Percentiles rank a stretch among this genome's conserved stretches.
Conservation (phyloP, 2,113 vertebrate genomes). For the Peromyscus polionotus region DNA sequence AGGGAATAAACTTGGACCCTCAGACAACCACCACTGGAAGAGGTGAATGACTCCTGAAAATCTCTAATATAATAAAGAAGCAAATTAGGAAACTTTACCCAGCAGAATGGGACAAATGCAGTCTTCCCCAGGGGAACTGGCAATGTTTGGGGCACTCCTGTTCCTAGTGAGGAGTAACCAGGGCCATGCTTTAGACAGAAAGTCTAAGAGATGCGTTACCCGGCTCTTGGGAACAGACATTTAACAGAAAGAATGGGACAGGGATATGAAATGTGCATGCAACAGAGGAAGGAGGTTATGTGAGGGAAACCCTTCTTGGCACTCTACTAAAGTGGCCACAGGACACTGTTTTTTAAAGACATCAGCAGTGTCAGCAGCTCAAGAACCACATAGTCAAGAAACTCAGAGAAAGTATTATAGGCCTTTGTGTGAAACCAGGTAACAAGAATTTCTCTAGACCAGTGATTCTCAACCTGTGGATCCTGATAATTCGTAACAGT, state of each 20-base stretch:
- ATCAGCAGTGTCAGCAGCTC: not conserved
- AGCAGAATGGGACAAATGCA: not conserved
- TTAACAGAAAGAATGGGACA: no score
- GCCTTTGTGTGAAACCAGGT: not conserved
- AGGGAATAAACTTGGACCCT: not conserved
- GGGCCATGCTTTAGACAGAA: not conserved
- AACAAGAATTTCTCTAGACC: not conserved
- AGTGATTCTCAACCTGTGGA: not conserved
- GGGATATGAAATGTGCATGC: not conserved
- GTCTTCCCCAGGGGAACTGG: not conserved
- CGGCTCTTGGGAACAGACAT: not conserved
- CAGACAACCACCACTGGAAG: not conserved
- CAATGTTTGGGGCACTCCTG: not conserved
- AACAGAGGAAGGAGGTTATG: not conserved
- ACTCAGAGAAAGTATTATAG: not conserved
- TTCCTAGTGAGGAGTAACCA: not conserved
- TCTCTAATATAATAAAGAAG: not conserved
- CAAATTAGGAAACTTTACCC: not conserved
- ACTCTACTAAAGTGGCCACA: no score
- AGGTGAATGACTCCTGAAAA: not conserved
- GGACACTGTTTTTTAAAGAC: not conserved
- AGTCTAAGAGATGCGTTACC: not conserved
- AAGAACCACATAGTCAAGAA: not conserved
- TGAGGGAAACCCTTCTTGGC: not conserved
- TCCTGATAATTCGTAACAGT: not conserved